Base-by-base conservation (phyloP, 1,140 invertebrate genomes). In the Achatina immaculata region DNA sequence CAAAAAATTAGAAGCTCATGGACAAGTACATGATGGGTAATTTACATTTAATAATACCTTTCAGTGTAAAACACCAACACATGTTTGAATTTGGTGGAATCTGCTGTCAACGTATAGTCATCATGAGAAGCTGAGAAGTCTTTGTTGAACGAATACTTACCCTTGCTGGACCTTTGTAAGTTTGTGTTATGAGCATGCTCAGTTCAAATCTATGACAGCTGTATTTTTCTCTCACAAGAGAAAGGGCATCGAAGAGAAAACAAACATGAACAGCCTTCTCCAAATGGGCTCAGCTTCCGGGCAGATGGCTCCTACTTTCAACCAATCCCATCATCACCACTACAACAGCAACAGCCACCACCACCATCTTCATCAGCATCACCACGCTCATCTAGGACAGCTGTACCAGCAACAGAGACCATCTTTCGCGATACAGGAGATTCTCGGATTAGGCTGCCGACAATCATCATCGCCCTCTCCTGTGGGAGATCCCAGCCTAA, bases 391-490 rank as follows among this genome's bases (percentile, higher is more conserved):
- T 36, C 68, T 71, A 0, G 45, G 48, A 14, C 78, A 69, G 68
- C 58, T 71, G 24, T 80, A 71, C 68, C 78, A 80, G n/a, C 78
- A 80, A n/a, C 65, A 72, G n/a, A 66, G 78, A 16, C 48, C 78
- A 36, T 80, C 78, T 31, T 80, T 80, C 48, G 78, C 78, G 19
- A 80, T 80, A 31, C 78, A 80, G 31, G 78, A 80, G 68, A 80
- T 80, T 58, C 78, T 80, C 1, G 78, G 78, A 21, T 68, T 80
- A 38, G 68, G 78, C 19, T 80, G 78, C 48, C 2, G 78, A 38
- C 78, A 72, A 48, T 45, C 55, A 11, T 6, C 78, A 6, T 51
- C 78, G 7, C 34, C 78, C 1, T 51, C 78, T 28, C 66, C 78
- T 21, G 66, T 38, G 11, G 78, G 19, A 21, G 76, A 43, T 24